phyloP scores from a whole-genome alignment of 1,140 invertebrate species.

The Drosophila sulfurigaster region DNA sequence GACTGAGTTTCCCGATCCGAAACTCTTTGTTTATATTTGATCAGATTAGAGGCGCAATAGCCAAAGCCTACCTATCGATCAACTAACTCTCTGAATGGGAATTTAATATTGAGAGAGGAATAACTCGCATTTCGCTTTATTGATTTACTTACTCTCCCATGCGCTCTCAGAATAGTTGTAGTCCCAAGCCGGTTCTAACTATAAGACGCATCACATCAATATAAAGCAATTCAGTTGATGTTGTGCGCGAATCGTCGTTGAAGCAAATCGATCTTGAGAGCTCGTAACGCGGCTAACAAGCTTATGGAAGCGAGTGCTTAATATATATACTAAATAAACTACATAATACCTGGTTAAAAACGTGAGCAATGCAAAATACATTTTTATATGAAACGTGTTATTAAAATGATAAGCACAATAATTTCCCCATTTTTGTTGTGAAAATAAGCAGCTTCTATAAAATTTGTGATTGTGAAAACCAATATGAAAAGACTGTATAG shows the following conservation, averaged over 20 bases:
- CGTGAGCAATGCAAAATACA: slow-evolving; percentile 1
- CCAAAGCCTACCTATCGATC: background rate
- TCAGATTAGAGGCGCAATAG: background rate
- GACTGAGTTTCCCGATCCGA: slow-evolving; percentile 2
- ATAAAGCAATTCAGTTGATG: slow-evolving; percentile 13
- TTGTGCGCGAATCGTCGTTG: slow-evolving; percentile 2
- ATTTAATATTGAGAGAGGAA: background rate
- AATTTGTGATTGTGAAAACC: no score
- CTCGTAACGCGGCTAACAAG: background rate
- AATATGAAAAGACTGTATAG: no score
- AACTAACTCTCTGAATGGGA: background rate
- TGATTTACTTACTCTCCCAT: background rate
- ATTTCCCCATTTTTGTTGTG: no score
- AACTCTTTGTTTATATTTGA: slow-evolving; percentile 16
- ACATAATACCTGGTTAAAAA: background rate
- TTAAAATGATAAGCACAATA: background rate
- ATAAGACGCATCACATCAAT: slow-evolving; percentile 12
- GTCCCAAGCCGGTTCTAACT: slow-evolving; percentile 23
- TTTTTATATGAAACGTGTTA: background rate
- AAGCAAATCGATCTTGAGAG: background rate
- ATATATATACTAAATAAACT: slow-evolving; percentile 15
- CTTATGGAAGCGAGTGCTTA: slow-evolving; percentile 1
- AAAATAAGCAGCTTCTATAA: no score
- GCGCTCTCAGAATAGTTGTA: background rate
- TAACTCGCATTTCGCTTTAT: no score